phyloP scores from a whole-genome alignment of 92 coral and sea anemone species.

The Ricordea florida region DNA sequence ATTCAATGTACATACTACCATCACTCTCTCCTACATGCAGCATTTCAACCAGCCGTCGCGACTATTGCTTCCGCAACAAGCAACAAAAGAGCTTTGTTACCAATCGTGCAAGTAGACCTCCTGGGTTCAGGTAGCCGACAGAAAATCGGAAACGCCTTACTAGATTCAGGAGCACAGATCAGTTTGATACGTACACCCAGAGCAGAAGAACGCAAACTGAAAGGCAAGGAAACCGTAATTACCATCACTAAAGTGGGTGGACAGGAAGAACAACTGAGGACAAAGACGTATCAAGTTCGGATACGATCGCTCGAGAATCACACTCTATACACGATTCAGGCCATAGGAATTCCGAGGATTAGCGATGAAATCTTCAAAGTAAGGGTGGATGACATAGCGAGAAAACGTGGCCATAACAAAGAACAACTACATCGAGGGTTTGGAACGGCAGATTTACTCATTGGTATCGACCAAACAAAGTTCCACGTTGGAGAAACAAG shows the following conservation, averaged over 20 bases:
- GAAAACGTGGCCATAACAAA: not conserved
- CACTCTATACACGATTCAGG: not conserved
- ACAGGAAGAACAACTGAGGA: constrained; percentile 41
- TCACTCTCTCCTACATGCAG: constrained; percentile 14
- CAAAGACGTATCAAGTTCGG: constrained; percentile 48
- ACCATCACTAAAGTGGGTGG: constrained; percentile 64
- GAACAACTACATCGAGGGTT: constrained; percentile 17
- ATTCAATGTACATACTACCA: constrained; percentile 19
- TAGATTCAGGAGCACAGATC: constrained; percentile 58
- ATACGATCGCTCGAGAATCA: constrained; percentile 9
- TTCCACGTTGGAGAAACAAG: constrained; percentile 41
- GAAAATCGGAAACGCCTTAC: constrained; percentile 9
- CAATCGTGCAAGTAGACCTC: constrained; percentile 8
- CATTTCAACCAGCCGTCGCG: not conserved
- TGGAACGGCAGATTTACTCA: constrained; percentile 40
- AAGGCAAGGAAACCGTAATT: constrained; percentile 28
- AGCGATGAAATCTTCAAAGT: constrained; percentile 21
- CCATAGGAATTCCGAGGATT: constrained; percentile 45
- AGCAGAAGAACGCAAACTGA: constrained; percentile 26
- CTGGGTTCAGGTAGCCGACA: not conserved
- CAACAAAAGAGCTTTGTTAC: not conserved
- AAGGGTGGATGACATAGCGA: constrained; percentile 5
- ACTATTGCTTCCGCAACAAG: not conserved
- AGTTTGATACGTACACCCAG: constrained; percentile 41
- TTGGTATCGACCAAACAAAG: constrained; percentile 47